These are phyloP conservation scores for Cynoglossus semilaevis DNA, from an alignment of 2,113 vertebrate species.

Conservation along the genomic window DNA sequence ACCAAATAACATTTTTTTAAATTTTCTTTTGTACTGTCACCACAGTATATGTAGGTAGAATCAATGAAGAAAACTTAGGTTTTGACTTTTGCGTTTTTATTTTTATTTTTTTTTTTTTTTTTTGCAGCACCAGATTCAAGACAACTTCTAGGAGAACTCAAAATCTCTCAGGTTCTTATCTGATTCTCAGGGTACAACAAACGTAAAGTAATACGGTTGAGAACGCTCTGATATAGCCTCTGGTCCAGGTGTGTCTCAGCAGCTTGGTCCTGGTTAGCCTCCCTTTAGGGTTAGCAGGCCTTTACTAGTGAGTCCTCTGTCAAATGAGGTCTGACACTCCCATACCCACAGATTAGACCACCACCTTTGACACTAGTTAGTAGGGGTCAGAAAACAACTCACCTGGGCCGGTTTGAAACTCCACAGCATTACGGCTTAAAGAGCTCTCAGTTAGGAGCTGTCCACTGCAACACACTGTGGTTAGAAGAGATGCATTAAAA, in stretches of 20 bases:
- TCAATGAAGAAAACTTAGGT: no score
- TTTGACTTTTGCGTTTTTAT: no score
- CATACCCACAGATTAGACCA: constrained; percentile 58
- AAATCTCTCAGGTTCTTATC: constrained; percentile 93
- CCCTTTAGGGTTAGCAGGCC: constrained; percentile 76
- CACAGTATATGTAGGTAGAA: constrained; percentile 2
- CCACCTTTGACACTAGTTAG: constrained; percentile 66
- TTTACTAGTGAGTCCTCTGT: constrained; percentile 76
- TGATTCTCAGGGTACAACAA: constrained; percentile 93
- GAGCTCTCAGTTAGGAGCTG: constrained; percentile 15
- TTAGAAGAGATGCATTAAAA: not conserved
- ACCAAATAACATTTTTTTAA: no score
- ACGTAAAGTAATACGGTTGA: constrained; percentile 93
- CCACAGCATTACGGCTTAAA: constrained; percentile 8
- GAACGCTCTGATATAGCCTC: constrained; percentile 89
- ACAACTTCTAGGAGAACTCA: constrained; percentile 78
- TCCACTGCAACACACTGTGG: not conserved
- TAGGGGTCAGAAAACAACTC: constrained; percentile 46
- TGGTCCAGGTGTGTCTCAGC: constrained; percentile 77
- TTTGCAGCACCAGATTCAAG: constrained; percentile 28
- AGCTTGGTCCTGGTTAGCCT: constrained; percentile 39
- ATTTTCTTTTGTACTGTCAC: no score
- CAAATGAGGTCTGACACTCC: constrained; percentile 57
- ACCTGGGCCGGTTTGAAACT: constrained; percentile 40
- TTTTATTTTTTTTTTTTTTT: constrained; percentile 15